These are phyloP conservation scores for Drosophila eugracilis DNA, from an alignment of 1,140 invertebrate species.

Conservation along the genomic window DNA sequence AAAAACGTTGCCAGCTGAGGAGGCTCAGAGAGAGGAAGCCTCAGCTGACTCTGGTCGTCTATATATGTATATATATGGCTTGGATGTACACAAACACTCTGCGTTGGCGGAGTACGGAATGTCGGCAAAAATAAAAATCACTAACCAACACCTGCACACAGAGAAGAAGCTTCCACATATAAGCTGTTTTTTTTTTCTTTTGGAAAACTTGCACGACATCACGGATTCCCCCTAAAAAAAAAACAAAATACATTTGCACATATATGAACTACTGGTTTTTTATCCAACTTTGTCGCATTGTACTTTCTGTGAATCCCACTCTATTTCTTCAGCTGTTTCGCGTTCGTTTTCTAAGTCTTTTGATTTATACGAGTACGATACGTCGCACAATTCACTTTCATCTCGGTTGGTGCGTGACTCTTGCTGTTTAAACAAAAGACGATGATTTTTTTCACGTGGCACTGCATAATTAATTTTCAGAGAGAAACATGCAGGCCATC, in stretches of 20 bases:
- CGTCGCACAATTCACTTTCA: constrained; percentile 57
- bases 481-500: constrained; percentile 6
- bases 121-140: constrained; percentile 26
- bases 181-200: constrained; percentile 13
- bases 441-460: constrained; percentile 28
- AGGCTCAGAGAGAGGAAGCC: constrained; percentile 49
- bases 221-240: constrained; percentile 55
- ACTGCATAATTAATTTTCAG: constrained; percentile 25
- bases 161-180: constrained; percentile 24
- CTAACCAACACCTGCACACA: constrained; percentile 43
- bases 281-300: constrained; percentile 41
- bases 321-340: constrained; percentile 40
- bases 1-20: constrained; percentile 51
- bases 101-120: constrained; percentile 68
- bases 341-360: constrained; percentile 75
- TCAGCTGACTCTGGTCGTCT: constrained; percentile 52
- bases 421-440: constrained; percentile 41
- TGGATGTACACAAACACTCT: constrained; percentile 24
- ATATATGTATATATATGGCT: constrained; percentile 32
- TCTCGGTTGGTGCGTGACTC: constrained; percentile 55
- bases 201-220: constrained; percentile 58
- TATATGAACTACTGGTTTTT: constrained; percentile 12
- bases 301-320: constrained; percentile 22
- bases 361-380: constrained; percentile 37
- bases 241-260: constrained; percentile 30